Base-by-base conservation (phyloP, 2,888 invertebrate species). In the Tromatobia lineatoria region DNA sequence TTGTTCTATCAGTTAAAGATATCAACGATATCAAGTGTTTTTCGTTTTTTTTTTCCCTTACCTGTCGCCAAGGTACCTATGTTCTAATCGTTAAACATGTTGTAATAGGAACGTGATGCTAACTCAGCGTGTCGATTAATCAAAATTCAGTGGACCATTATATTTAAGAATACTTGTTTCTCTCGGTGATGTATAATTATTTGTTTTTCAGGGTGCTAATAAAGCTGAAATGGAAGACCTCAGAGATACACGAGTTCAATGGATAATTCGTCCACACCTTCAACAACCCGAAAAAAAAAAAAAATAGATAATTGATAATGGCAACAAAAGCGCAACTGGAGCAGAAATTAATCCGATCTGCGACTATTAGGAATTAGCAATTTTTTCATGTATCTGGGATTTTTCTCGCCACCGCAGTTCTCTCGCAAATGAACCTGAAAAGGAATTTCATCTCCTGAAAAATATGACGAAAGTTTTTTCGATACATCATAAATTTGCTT, bases 171-270 rank as follows among this genome's bases (percentile, higher is more conserved):
- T n/a, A n/a, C n/a, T n/a, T n/a, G n/a, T n/a, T n/a, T n/a, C n/a
- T n/a, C n/a, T n/a, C n/a, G 47, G 0, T 47, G 47, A 15, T 25
- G 15, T 64, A 52, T 15, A 50, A 18, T 64, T 66, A 10, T 38
- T 11, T 67, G 75, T 83, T 67, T 91, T 90, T 10, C 86, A 93
- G 93, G 67, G 90, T 80, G 7, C 85, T 93, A 47, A 74, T 83
- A 18, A 90, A 86, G 75, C 87, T 92, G 15, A 87, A 89, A 13
- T 93, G 93, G 93, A 87, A 89, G 69, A 15, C 87, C 15, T 75
- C 87, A 2, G 92, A 92, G 82, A 88, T 89, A 66, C 86, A 90
- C 82, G 89, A 90, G 77, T 93, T 93, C 80, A 90, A 91, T 67
- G 91, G 90, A 82, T 92, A 90, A 87, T 67, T 34, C 47, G 79